Percentiles rank a stretch among this genome's conserved stretches.
Conservation (phyloP, 2,797 vertebrate genomes). For the Cryptoprocta ferox region DNA sequence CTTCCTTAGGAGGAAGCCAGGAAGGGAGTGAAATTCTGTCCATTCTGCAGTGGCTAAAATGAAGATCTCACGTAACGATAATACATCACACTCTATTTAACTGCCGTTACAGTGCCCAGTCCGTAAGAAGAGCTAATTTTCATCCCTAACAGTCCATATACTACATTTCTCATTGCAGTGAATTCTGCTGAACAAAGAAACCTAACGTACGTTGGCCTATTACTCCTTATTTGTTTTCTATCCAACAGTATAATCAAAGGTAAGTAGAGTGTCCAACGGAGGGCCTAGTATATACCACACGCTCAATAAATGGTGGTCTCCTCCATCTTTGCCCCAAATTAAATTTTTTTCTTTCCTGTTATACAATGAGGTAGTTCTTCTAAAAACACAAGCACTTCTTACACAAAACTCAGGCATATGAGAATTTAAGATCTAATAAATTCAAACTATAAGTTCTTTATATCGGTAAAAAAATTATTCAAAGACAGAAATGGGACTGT, state of each 20-base stretch:
- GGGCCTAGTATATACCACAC: background rate
- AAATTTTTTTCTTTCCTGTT: background rate
- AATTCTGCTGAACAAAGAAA: conserved; percentile 44
- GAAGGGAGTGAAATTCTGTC: background rate
- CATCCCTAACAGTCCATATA: background rate
- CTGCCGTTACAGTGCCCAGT: background rate
- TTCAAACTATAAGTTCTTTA: background rate
- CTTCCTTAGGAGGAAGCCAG: background rate
- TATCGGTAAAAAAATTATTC: background rate
- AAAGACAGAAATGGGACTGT: background rate
- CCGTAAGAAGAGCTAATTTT: background rate
- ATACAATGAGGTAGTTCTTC: background rate
- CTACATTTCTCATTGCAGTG: background rate
- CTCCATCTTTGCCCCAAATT: background rate
- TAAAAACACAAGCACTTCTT: background rate
- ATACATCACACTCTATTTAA: background rate
- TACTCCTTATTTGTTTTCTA: background rate
- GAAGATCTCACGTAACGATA: background rate
- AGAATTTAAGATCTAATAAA: conserved; percentile 27
- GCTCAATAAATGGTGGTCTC: background rate
- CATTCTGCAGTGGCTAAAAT: background rate
- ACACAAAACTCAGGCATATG: background rate
- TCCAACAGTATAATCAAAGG: background rate
- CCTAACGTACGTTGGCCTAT: background rate
- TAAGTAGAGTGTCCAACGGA: background rate